These are phyloP conservation scores for Penaeus chinensis DNA, from an alignment of 1,140 invertebrate genomes.

Conservation along the genomic window DNA sequence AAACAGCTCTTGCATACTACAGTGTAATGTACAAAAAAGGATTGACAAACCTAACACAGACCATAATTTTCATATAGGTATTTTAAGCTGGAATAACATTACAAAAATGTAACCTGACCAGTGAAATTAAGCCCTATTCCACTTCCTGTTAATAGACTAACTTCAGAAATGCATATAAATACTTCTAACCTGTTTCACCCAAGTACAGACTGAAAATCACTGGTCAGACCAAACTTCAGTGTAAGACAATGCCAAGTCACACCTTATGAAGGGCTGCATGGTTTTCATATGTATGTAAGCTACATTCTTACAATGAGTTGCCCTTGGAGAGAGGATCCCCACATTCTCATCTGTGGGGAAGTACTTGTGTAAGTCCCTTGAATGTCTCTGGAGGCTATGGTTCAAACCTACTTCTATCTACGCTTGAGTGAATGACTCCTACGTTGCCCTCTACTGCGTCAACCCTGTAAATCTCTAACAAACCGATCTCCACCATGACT, in stretches of 20 bases:
- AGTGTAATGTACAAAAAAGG: conserved; percentile 53
- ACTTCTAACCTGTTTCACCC: neutral
- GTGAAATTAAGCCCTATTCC: conserved; percentile 24
- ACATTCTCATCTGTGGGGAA: conserved; percentile 24
- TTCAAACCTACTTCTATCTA: conserved; percentile 39
- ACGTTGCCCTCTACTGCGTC: conserved; percentile 38
- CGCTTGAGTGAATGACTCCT: conserved; percentile 44
- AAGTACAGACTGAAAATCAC: conserved; percentile 32
- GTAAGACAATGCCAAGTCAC: conserved; percentile 52
- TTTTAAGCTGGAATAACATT: conserved; percentile 43
- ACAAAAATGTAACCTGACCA: conserved; percentile 39
- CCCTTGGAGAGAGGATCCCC: conserved; percentile 37
- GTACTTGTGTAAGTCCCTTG: conserved; percentile 19
- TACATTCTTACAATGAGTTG: conserved; percentile 24
- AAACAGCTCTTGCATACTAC: conserved; percentile 59
- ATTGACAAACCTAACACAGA: conserved; percentile 46
- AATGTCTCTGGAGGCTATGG: conserved; percentile 45
- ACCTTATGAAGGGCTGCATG: conserved; percentile 49
- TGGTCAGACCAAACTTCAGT: conserved; percentile 36
- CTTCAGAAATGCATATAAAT: neutral
- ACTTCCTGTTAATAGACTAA: conserved; percentile 21
- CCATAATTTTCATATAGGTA: conserved; percentile 44
- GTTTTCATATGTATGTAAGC: conserved; percentile 21
- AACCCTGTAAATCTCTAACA: conserved; percentile 44
- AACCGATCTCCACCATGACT: conserved; percentile 25